These are phyloP conservation scores for Phrynocephalus versicolor DNA, from an alignment of 2,113 vertebrate species.

Conservation along the genomic window DNA sequence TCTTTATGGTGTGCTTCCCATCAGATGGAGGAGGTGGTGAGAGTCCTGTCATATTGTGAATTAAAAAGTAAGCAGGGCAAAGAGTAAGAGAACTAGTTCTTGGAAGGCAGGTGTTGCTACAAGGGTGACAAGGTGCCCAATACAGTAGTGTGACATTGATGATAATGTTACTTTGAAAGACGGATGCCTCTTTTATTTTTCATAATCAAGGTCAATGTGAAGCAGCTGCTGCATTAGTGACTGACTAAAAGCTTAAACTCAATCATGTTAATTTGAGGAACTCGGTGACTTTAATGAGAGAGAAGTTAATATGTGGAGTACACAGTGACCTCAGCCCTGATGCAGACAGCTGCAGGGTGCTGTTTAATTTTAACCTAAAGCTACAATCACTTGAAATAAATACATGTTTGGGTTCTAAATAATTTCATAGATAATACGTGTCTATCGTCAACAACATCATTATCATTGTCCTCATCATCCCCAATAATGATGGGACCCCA, in stretches of 20 bases:
- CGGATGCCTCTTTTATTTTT: slow-evolving; percentile 19
- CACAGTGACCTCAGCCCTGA: slow-evolving; percentile 7
- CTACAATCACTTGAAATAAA: slow-evolving; percentile 5
- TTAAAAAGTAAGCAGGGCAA: neutral
- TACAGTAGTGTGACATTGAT: neutral
- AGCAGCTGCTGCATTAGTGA: slow-evolving; percentile 21
- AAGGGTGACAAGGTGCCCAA: neutral
- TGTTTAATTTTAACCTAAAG: slow-evolving; percentile 23
- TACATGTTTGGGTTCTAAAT: neutral
- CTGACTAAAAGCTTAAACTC: slow-evolving; percentile 33
- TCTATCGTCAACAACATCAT: neutral
- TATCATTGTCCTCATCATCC: neutral
- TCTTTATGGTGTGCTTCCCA: neutral
- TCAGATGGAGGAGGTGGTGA: neutral
- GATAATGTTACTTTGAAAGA: slow-evolving; percentile 16
- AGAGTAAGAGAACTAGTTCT: neutral
- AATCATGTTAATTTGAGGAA: slow-evolving; percentile 37
- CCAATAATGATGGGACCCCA: neutral
- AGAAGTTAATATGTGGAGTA: slow-evolving; percentile 23
- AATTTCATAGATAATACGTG: neutral
- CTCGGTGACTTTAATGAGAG: slow-evolving; percentile 26
- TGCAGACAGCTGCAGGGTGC: neutral
- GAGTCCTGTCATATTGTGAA: neutral
- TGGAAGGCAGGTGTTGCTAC: slow-evolving; percentile 8
- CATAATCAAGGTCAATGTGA: slow-evolving; percentile 27